These are phyloP conservation scores for Geodia barretti DNA, from an alignment of 37 sponge, comb jelly and placozoan genomes.

Conservation along the genomic window DNA sequence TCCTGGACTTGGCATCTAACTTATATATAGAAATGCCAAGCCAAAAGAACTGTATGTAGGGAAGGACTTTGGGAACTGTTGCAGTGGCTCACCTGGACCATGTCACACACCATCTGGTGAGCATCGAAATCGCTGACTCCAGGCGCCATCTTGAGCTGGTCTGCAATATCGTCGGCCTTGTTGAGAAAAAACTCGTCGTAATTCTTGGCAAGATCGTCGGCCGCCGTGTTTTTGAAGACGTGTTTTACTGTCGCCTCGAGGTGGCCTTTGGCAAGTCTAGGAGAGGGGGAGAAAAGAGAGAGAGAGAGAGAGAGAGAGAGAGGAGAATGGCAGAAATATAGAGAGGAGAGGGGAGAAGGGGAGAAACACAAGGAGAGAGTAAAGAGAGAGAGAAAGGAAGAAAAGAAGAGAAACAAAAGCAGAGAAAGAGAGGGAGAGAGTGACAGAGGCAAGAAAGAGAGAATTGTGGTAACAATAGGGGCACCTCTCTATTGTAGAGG, in stretches of 20 bases:
- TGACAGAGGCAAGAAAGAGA: not conserved
- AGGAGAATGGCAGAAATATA: not conserved
- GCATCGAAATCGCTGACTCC: slow-evolving; percentile 22
- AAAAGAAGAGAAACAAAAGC: not conserved
- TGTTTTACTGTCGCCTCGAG: slow-evolving; percentile 18
- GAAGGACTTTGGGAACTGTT: too few species aligned
- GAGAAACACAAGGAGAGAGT: not conserved
- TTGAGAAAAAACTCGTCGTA: slow-evolving; percentile 54
- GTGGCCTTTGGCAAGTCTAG: slow-evolving; percentile 14
- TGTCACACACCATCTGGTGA: slow-evolving; percentile 46
- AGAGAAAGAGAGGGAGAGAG: not conserved
- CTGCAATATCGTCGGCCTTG: slow-evolving; percentile 55
- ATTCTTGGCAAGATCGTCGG: slow-evolving; percentile 7
- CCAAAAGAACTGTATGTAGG: not conserved
- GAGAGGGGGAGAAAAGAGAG: too few species aligned
- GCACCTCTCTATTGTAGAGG: too few species aligned
- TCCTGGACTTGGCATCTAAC: too few species aligned
- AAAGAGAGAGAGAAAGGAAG: not conserved
- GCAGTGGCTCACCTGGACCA: slow-evolving; percentile 40
- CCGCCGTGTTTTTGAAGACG: not conserved
- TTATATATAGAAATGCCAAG: not conserved
- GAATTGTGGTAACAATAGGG: not conserved
- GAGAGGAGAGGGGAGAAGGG: not conserved
- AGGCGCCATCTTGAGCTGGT: slow-evolving; percentile 22
- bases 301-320: too few species aligned